These are phyloP conservation scores for Solenodon paradoxus DNA, from an alignment of 2,113 vertebrate genomes.

Conservation along the genomic window DNA sequence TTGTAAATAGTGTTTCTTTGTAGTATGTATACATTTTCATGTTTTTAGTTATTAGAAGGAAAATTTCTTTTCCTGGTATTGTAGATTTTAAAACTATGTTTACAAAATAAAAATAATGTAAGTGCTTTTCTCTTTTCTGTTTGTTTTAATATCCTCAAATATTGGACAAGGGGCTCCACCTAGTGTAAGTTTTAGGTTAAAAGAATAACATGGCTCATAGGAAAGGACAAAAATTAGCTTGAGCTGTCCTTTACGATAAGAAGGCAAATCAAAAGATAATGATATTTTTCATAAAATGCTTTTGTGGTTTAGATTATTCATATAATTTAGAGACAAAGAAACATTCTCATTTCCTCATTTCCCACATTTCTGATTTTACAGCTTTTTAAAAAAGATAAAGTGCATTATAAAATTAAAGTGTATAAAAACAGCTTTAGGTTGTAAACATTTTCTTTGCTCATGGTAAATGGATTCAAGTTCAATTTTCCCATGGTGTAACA, in stretches of 20 bases:
- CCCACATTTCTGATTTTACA: background rate
- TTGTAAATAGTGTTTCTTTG: background rate
- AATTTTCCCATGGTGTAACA: slow-evolving; percentile 27
- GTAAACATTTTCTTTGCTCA: background rate
- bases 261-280: background rate
- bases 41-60: background rate
- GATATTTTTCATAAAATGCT: slow-evolving; percentile 12
- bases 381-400: background rate
- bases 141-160: slow-evolving; percentile 51
- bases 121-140: background rate
- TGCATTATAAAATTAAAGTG: background rate
- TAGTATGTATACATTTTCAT: background rate
- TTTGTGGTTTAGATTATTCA: background rate
- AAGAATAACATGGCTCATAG: background rate
- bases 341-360: background rate
- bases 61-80: background rate
- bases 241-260: background rate
- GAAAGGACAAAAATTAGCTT: slow-evolving; percentile 38
- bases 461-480: background rate
- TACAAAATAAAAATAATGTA: slow-evolving; percentile 9
- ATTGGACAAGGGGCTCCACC: slow-evolving; percentile 83
- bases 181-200: slow-evolving; percentile 78
- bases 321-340: background rate
- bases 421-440: slow-evolving; percentile 18
- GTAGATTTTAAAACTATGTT: background rate